Conservation (phyloP, 1,140 invertebrate species). For the Maconellicoccus hirsutus region DNA sequence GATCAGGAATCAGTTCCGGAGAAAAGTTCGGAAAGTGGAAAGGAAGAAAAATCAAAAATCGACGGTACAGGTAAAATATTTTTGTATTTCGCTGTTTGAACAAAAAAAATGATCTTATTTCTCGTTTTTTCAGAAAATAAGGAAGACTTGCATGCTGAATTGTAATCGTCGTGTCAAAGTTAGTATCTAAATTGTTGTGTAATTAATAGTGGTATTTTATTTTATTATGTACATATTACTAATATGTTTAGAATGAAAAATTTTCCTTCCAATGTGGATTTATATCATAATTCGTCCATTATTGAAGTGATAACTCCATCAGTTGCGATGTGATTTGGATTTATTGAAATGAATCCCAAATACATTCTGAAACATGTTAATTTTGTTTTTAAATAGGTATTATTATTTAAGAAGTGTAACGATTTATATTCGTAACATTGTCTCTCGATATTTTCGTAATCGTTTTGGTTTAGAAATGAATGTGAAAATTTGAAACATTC, state of each 20-base stretch:
- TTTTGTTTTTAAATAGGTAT: not conserved
- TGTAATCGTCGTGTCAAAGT: no score
- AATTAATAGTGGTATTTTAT: no score
- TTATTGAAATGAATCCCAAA: not conserved
- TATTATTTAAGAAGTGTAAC: no score
- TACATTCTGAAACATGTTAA: conserved; percentile 1
- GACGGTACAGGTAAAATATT: not conserved
- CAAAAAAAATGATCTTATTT: not conserved
- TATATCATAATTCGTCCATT: not conserved
- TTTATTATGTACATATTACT: no score
- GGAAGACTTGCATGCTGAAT: not conserved
- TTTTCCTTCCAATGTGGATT: not conserved
- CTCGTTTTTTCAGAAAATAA: not conserved
- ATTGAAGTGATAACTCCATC: not conserved
- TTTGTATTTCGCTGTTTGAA: not conserved
- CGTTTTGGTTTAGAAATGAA: not conserved
- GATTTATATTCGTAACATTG: no score
- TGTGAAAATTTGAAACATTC: not conserved
- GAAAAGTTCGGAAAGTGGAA: not conserved
- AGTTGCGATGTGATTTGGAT: not conserved
- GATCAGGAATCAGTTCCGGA: not conserved
- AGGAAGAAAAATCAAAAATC: not conserved
- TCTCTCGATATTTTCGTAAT: no score
- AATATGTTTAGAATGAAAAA: not conserved
- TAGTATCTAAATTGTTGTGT: no score